These are phyloP conservation scores for Hozukius guyotensis DNA, from an alignment of 2,797 vertebrate species.

Conservation along the genomic window DNA sequence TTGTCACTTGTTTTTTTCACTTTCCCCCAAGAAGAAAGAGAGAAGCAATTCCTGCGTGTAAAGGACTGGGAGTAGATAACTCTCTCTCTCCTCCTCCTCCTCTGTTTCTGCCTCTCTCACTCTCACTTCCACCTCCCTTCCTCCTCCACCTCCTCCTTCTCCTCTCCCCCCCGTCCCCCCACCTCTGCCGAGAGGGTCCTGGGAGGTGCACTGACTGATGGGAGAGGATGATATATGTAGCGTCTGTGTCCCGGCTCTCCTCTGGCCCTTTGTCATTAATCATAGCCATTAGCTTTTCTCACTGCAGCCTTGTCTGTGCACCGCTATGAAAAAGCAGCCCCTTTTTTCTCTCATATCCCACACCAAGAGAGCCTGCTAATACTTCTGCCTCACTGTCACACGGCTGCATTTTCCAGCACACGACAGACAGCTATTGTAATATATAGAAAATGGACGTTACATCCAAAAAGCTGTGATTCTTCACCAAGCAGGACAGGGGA, in stretches of 20 bases:
- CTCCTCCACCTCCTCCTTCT: background rate
- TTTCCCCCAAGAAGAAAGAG: conserved; percentile 70
- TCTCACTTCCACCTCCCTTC: conserved; percentile 23
- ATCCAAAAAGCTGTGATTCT: conserved; percentile 57
- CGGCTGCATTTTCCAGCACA: conserved; percentile 59
- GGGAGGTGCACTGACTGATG: conserved; percentile 99
- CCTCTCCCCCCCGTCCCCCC: background rate
- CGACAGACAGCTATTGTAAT: conserved; percentile 71
- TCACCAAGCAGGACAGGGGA: conserved; percentile 36
- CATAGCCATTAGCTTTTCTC: conserved; percentile 99
- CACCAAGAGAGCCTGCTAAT: conserved; percentile 77
- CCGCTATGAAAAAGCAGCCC: conserved; percentile 88
- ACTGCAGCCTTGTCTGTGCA: conserved; percentile 95
- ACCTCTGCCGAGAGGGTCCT: conserved; percentile 87
- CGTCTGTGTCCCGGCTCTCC: conserved; percentile 99
- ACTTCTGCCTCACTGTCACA: conserved; percentile 79
- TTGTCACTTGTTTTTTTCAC: conserved; percentile 83
- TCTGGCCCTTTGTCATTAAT: conserved; percentile 99
- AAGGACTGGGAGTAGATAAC: conserved; percentile 89
- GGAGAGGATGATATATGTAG: conserved; percentile 99
- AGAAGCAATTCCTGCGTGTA: conserved; percentile 86
- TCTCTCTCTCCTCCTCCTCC: conserved; percentile 56
- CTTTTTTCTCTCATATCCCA: conserved; percentile 90
- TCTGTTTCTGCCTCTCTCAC: conserved; percentile 34
- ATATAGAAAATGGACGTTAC: conserved; percentile 67